phyloP scores from a whole-genome alignment of 2,113 vertebrate species.

The Dendrocopos noguchii region DNA sequence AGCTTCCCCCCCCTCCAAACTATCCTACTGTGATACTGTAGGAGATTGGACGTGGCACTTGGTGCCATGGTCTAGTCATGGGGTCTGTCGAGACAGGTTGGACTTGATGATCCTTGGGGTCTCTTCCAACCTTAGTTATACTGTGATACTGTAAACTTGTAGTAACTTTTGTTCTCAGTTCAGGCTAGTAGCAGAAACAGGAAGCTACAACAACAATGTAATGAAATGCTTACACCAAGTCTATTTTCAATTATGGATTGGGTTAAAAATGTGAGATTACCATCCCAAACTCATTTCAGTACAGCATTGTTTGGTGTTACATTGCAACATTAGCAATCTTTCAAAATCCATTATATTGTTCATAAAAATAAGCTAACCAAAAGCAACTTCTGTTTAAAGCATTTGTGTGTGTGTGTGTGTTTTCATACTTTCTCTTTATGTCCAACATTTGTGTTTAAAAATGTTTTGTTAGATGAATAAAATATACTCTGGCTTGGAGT shows the following conservation, averaged over 20 bases:
- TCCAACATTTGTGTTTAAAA: not conserved
- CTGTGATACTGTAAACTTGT: too few species aligned
- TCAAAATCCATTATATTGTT: not conserved
- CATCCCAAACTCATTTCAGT: not conserved
- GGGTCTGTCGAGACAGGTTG: too few species aligned
- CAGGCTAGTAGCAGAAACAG: not conserved
- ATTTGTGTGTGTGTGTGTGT: conserved; percentile 5
- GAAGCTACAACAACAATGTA: not conserved
- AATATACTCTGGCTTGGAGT: not conserved
- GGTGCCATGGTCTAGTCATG: too few species aligned
- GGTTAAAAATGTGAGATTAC: not conserved
- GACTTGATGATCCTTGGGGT: too few species aligned
- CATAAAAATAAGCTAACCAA: conserved; percentile 1
- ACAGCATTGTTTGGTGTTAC: not conserved
- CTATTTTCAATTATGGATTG: not conserved
- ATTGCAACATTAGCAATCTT: not conserved
- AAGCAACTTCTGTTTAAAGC: conserved; percentile 2
- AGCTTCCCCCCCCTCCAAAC: too few species aligned
- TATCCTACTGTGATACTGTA: too few species aligned
- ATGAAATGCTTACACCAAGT: not conserved
- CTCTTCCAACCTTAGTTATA: too few species aligned
- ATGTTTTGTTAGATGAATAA: not conserved
- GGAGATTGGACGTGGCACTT: too few species aligned
- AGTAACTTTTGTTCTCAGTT: not conserved
- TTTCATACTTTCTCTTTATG: not conserved